Percentiles rank a stretch among this genome's conserved stretches.
Evolutionary conservation across 2,113 vertebrate genomes (phyloP).

Genomic region (Ciconia maguari): DNA sequence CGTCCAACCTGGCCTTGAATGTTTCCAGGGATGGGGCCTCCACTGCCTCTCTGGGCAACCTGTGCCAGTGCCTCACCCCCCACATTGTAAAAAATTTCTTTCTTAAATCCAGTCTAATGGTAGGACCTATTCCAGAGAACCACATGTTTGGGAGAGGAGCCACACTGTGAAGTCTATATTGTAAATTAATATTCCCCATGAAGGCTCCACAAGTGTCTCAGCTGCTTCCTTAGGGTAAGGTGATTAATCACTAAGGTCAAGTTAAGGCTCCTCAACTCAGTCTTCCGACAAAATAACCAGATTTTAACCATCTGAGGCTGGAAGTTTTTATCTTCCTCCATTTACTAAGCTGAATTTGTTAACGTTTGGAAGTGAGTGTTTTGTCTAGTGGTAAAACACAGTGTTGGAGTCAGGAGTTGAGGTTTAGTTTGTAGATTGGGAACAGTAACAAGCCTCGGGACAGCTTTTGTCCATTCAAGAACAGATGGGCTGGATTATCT

Average conservation of each 20-base stretch:
- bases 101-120: too few relatives aligned
- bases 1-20: too few relatives aligned
- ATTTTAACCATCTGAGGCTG: background rate
- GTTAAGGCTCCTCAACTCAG: background rate
- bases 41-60: too few relatives aligned
- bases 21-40: too few relatives aligned
- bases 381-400: background rate
- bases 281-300: background rate
- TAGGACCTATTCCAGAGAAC: background rate
- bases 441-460: background rate
- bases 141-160: rapidly evolving
- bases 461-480: slow-evolving; percentile 3
- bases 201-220: background rate
- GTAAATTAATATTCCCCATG: background rate
- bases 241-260: background rate
- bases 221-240: background rate
- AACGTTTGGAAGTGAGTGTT: background rate
- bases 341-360: background rate
- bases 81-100: too few relatives aligned
- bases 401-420: background rate
- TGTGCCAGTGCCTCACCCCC: too few relatives aligned
- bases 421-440: background rate
- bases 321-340: background rate
- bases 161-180: background rate
- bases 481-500: slow-evolving; percentile 25